Percentiles rank a stretch among this genome's conserved stretches.
Evolutionary conservation across 2,113 vertebrate genomes (phyloP).

Genomic region (Aleadryas rufinucha): DNA sequence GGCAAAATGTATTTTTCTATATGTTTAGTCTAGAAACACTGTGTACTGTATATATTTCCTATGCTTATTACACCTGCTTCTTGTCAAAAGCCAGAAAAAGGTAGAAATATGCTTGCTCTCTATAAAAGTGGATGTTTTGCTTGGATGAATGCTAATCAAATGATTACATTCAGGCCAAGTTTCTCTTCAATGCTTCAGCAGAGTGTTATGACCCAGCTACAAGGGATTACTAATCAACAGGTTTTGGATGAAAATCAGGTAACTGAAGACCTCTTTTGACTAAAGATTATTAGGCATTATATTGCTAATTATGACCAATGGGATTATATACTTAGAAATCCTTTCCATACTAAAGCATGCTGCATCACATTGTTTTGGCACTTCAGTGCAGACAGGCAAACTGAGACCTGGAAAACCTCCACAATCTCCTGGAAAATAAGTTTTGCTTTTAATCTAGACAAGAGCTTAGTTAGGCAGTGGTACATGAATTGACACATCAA

Average conservation of each 20-base stretch:
- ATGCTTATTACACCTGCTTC: neutral
- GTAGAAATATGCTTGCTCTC: neutral
- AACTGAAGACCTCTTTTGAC: neutral
- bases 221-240: slow-evolving; percentile 21
- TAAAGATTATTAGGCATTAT: slow-evolving; percentile 16
- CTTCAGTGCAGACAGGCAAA: neutral
- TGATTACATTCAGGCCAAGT: slow-evolving; percentile 28
- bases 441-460: neutral
- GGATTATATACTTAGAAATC: neutral
- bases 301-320: slow-evolving; percentile 13
- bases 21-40: neutral
- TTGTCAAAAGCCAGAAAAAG: slow-evolving; percentile 3
- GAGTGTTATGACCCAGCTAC: neutral
- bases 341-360: neutral
- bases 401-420: neutral
- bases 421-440: neutral
- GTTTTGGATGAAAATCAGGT: slow-evolving; percentile 23
- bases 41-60: neutral
- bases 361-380: neutral
- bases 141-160: slow-evolving; percentile 33
- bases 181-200: neutral
- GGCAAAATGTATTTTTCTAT: neutral
- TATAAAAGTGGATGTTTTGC: neutral
- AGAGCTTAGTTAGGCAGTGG: neutral
- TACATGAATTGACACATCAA: neutral